Evolutionary conservation across 2,797 vertebrate species (phyloP).

Genomic region (Avahi laniger): DNA sequence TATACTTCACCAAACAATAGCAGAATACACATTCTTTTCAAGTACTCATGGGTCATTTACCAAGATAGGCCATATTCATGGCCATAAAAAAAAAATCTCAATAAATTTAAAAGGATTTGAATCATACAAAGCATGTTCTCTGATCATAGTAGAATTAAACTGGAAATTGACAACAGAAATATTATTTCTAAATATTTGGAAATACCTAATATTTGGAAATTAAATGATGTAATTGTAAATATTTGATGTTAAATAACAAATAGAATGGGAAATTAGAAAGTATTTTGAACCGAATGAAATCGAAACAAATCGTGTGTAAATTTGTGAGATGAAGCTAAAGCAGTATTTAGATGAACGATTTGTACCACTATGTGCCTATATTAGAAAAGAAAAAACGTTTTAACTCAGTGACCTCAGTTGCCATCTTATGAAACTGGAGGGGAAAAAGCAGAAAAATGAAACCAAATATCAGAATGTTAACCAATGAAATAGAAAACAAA

Average conservation of each 20-base stretch:
- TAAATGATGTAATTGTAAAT: neutral
- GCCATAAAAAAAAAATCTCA: neutral
- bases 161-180: neutral
- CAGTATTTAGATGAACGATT: neutral
- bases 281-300: neutral
- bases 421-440: neutral
- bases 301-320: neutral
- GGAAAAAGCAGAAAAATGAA: neutral
- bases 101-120: neutral
- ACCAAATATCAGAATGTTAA: neutral
- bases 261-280: neutral
- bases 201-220: neutral
- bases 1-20: neutral
- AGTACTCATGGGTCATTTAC: neutral
- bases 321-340: neutral
- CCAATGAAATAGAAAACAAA: neutral
- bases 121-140: neutral
- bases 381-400: neutral
- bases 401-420: neutral
- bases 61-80: neutral
- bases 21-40: neutral
- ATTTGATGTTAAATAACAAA: neutral
- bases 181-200: neutral
- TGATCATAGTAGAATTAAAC: neutral
- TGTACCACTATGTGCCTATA: neutral